Evolutionary conservation across 1,140 invertebrate genomes (phyloP).

Genomic region (Lepidostoma basale): DNA sequence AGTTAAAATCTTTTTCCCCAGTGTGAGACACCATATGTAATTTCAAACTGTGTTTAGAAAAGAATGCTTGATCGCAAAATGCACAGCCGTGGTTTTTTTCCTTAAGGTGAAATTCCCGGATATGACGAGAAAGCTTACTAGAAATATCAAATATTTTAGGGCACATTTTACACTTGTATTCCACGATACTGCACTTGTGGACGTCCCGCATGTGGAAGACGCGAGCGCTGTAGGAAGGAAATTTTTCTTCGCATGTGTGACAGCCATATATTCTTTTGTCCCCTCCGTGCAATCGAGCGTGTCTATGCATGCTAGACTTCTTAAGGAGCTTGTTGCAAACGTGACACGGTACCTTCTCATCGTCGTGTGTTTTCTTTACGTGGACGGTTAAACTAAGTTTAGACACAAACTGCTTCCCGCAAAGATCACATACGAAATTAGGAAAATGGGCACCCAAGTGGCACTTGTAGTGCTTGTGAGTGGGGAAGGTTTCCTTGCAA

Average conservation of each 20-base stretch:
- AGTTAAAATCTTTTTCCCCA: conserved; percentile 67
- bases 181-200: conserved; percentile 20
- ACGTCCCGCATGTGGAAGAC: conserved; percentile 29
- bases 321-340: conserved; percentile 16
- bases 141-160: conserved; percentile 30
- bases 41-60: conserved; percentile 25
- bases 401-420: conserved; percentile 33
- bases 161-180: conserved; percentile 34
- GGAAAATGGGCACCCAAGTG: conserved; percentile 38
- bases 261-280: conserved; percentile 37
- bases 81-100: conserved; percentile 32
- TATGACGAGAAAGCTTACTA: conserved; percentile 28
- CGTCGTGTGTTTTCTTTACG: conserved; percentile 18
- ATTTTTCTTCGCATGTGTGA: conserved; percentile 33
- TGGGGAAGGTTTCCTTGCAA: conserved; percentile 33
- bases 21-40: conserved; percentile 67
- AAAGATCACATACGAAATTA: conserved; percentile 34
- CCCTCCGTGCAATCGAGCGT: conserved; percentile 31
- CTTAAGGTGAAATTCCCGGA: conserved; percentile 36
- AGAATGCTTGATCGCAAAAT: conserved; percentile 34
- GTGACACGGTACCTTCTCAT: conserved; percentile 14
- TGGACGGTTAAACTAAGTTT: conserved; percentile 18
- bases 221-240: conserved; percentile 33
- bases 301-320: conserved; percentile 33
- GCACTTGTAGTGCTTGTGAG: conserved; percentile 27